phyloP scores from a whole-genome alignment of 2,797 vertebrate species.

The Euthynnus affinis region DNA sequence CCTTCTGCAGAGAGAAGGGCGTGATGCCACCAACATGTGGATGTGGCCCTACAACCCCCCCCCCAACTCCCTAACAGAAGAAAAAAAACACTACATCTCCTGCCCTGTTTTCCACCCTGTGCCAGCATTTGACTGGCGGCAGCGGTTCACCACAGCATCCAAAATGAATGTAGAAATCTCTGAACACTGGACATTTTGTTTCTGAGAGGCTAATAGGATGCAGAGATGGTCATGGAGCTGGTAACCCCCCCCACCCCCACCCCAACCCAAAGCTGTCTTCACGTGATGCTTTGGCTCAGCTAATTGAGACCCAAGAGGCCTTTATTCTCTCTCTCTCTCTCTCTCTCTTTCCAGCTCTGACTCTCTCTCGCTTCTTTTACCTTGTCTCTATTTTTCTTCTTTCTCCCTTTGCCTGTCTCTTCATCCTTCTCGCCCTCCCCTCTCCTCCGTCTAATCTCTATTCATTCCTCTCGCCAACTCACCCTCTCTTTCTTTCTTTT shows the following conservation, averaged over 20 bases:
- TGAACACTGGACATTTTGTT: conserved; percentile 46
- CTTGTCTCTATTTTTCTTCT: not conserved
- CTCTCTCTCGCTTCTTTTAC: conserved; percentile 25
- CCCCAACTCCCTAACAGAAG: not conserved
- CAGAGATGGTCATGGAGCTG: conserved; percentile 62
- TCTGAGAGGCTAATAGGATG: conserved; percentile 66
- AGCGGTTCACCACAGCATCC: conserved; percentile 51
- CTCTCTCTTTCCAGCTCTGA: conserved; percentile 15
- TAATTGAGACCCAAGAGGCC: conserved; percentile 79
- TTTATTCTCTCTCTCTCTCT: conserved; percentile 46
- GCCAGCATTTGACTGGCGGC: conserved; percentile 38
- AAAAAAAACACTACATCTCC: not conserved
- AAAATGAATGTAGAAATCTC: conserved; percentile 33
- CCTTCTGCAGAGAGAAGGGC: conserved; percentile 25
- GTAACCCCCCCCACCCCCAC: not conserved
- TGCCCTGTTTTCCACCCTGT: not conserved
- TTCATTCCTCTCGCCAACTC: not conserved
- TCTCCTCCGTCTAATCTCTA: not conserved
- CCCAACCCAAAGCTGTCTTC: conserved; percentile 63
- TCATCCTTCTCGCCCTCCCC: conserved; percentile 13
- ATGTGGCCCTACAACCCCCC: conserved; percentile 50
- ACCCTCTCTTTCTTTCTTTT: not conserved
- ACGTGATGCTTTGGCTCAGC: conserved; percentile 46
- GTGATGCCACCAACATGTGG: conserved; percentile 45
- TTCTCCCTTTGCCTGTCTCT: conserved; percentile 6